Percentiles rank a stretch among this genome's conserved stretches.
Conservation (phyloP, 2,888 invertebrate species). For the Lasioglossum morio region DNA sequence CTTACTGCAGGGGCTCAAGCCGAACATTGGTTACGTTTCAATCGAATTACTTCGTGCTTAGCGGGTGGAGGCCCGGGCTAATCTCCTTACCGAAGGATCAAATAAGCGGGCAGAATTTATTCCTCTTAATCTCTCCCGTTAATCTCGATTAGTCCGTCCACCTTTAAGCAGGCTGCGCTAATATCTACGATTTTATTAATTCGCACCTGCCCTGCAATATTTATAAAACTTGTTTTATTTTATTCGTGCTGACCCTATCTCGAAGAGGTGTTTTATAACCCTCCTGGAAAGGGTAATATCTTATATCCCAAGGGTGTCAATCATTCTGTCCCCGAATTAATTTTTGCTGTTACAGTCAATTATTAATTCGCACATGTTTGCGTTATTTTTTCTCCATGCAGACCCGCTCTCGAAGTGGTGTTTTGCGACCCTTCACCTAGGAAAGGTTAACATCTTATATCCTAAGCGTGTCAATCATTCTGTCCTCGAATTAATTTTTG, state of each 20-base stretch:
- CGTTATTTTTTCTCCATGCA: no score
- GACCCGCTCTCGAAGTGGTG: no score
- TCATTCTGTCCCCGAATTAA: no score
- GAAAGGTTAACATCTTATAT: neutral
- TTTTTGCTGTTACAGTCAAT: no score
- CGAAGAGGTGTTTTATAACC: neutral
- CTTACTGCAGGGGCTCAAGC: neutral
- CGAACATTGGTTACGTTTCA: conserved; percentile 46
- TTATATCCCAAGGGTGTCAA: no score
- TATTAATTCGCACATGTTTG: no score
- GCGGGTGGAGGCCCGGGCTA: conserved; percentile 32
- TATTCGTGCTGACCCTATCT: neutral
- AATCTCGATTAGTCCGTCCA: conserved; percentile 33
- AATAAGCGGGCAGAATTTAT: conserved; percentile 47
- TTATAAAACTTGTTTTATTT: neutral
- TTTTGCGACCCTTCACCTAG: no score
- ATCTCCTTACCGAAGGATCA: conserved; percentile 48
- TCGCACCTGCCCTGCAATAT: neutral
- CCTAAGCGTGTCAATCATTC: no score
- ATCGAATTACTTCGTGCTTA: conserved; percentile 47
- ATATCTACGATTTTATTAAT: neutral
- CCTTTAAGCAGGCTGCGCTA: neutral
- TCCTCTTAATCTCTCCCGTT: conserved; percentile 36
- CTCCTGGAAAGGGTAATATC: no score
- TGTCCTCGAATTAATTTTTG: neutral